Evolutionary conservation across 2,113 vertebrate species (phyloP), one percentile per base, ranked within the genome.

Genomic region (Regulus satrapa): DNA sequence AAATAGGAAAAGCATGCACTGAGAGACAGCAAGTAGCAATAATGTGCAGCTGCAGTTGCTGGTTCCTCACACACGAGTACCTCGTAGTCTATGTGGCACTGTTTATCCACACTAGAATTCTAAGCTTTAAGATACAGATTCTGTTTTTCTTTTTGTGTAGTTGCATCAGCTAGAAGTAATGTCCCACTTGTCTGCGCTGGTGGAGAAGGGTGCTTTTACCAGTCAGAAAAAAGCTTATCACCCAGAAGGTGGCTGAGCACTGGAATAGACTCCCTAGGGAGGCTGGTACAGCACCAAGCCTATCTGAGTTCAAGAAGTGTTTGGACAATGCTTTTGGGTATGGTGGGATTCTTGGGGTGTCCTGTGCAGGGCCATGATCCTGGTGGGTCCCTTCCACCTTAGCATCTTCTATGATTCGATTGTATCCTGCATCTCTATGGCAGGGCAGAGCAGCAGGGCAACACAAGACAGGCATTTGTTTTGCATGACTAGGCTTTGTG

Each of bases 11-110:
- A 80, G 32, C 76, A 84, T 56, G 34, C 52, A 58, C 51, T 86
- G 83, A 79, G 64, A 92, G 78, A 62, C 58, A 89, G 85, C 52
- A 91, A 63, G 78, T 78, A 93, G 91, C 88, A 95, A 45, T 89
- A 91, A 95, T 20, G 75, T 52, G 49, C 77, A 54, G 81, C 73
- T 91, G 55, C 43, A 71, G 43, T 83, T 93, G 52, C 76, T 86
- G 51, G 49, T 95, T 96, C 45, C 40, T 85, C 45, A 55, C 38
- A 74, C 31, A 63, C 59, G 41, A 2, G 23, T 91, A 89, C 85
- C 87, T 96, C 61, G 3, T 59, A 49, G 63, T 45, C 55, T 78
- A 10, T n/a, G 78, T n/a, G 78, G 43, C 15, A 24, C 63, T 66
- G 48, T 76, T 93, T 75, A 69, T 71, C 64, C 38, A 48, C 7